Conservation (phyloP, 2,113 vertebrate genomes). For the Arizona elegans region DNA sequence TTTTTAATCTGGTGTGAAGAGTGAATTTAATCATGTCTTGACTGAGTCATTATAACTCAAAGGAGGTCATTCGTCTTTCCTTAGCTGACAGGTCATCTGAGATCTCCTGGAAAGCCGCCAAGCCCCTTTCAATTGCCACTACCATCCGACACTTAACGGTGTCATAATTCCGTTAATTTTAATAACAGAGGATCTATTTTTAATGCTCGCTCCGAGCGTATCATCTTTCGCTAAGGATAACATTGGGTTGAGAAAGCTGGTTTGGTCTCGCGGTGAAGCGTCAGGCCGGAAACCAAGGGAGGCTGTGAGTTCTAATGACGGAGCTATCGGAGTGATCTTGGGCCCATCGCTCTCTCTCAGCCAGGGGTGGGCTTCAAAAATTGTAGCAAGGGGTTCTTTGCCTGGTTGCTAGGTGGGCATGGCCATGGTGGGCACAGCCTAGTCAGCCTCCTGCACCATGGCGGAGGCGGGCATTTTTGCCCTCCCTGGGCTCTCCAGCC, state of each 20-base stretch:
- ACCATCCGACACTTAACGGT: not conserved
- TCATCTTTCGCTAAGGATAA: not conserved
- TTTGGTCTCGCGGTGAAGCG: not conserved
- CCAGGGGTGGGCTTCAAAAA: too few relatives aligned
- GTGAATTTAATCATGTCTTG: not conserved
- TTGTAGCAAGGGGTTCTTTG: too few relatives aligned
- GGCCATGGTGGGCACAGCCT: too few relatives aligned
- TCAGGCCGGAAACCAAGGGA: too few relatives aligned
- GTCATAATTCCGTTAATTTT: not conserved
- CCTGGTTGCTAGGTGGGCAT: too few relatives aligned
- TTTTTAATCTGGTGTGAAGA: not conserved
- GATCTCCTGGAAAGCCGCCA: not conserved
- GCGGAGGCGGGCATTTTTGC: too few relatives aligned
- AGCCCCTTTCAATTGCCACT: not conserved
- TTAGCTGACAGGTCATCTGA: not conserved
- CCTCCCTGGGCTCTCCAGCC: too few relatives aligned
- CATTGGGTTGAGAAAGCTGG: fast-evolving
- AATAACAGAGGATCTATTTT: not conserved
- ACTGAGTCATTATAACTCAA: not conserved
- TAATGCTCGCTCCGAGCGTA: not conserved
- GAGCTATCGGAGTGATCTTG: too few relatives aligned
- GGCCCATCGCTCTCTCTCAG: too few relatives aligned
- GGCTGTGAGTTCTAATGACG: too few relatives aligned
- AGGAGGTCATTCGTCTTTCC: not conserved
- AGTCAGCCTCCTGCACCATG: too few relatives aligned